Conservation (phyloP, 2,113 vertebrate species). For the Plecturocebus donacophilus region DNA sequence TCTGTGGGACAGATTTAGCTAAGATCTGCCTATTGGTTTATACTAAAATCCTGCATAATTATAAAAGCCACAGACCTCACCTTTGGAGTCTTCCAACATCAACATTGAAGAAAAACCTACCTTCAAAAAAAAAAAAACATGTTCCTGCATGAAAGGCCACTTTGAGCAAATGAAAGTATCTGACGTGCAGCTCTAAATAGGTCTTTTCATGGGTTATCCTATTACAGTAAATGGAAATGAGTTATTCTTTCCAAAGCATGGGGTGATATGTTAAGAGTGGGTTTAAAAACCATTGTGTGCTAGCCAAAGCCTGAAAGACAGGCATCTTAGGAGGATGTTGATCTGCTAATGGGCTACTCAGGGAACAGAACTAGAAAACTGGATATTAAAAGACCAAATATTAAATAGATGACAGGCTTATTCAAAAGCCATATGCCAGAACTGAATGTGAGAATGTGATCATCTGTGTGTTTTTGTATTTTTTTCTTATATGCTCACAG, state of each 20-base stretch:
- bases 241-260: neutral
- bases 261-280: neutral
- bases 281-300: neutral
- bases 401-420: neutral
- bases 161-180: constrained; percentile 7
- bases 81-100: constrained; percentile 25
- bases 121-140: neutral
- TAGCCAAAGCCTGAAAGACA: neutral
- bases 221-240: neutral
- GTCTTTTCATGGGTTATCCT: constrained; percentile 1
- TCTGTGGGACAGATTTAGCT: constrained; percentile 29
- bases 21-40: constrained; percentile 13
- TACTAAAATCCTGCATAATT: constrained; percentile 30
- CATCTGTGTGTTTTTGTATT: neutral
- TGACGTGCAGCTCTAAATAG: neutral
- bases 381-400: neutral
- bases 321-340: neutral
- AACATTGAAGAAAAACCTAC: constrained; percentile 15
- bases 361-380: neutral
- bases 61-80: constrained; percentile 52
- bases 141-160: neutral
- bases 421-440: neutral
- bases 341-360: neutral
- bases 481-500: neutral
- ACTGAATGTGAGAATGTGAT: neutral